Base-by-base conservation (phyloP, 2,888 invertebrate species). In the Emmelina monodactyla region DNA sequence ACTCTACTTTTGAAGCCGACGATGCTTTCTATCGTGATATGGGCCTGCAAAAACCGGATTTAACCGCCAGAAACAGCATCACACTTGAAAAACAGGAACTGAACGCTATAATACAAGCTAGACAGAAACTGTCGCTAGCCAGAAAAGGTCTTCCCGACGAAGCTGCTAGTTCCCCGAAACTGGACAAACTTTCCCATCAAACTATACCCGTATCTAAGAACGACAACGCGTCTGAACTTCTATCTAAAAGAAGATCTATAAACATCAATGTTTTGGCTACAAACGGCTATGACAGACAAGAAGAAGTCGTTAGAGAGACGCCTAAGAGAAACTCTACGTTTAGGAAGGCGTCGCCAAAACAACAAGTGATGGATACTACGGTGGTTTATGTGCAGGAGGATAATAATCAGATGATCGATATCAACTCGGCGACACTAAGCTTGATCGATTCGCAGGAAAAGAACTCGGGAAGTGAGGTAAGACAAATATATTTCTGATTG, bases 31-130 rank as follows among this genome's bases (percentile, higher is more conserved):
- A 64, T 43, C 73, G 62, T 47, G 73, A 78, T 3, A 72, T 71
- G 66, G 67, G 60, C 0, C 29, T 71, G 19, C 57, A 53, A 2
- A 68, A 56, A 33, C 55, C 68, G 0, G 58, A 59, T 0, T 75
- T 70, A 2, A 34, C 56, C 0, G 66, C 53, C 0, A 57, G 51
- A 32, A 72, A 63, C 16, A 79, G 19, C 19, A 6, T 19, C n/a
- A n/a, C n/a, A n/a, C n/a, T n/a, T 28, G n/a, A 28, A 7, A 81
- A 81, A 39, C 70, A 76, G 36, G 79, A 79, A 41, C 35, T 79
- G 31, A 79, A 78, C 32, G 79, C 79, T 38, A 79, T 79, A 1
- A 78, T 76, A 34, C 79, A 78, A 42, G 79, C 79, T 12, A 46
- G 79, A 7, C 78, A 79, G 36, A 79, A 79, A 44, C 43, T 79